Base-by-base conservation (phyloP, 2,888 invertebrate species). In the Tachina fera region DNA sequence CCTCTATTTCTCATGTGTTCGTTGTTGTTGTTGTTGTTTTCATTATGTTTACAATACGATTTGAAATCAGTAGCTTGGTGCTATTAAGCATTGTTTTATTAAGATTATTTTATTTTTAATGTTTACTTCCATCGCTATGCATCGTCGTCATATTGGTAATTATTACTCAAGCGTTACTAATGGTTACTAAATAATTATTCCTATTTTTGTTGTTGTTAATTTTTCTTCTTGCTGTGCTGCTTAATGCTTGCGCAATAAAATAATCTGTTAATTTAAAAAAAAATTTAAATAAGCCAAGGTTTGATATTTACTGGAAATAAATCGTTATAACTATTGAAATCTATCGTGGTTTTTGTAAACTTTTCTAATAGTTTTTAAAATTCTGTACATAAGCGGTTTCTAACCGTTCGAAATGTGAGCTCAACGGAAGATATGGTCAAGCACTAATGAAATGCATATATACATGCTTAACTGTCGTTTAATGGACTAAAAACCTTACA, bases 91-190 rank as follows among this genome's bases (percentile, higher is more conserved):
- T 14, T 60, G 14, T n/a, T 0, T 31, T 31, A 31, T 6, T 31
- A 6, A 31, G 31, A 31, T 31, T 31, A 31, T 39, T 39, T 60
- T n/a, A n/a, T 49, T 49, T 49, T 1, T 9, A 56, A 13, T 56
- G n/a, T 9, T n/a, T 39, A 60, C 9, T 39, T 60, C 5, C 3
- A 39, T 22, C 14, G n/a, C 10, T 14, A 5, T 43, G 11, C 3
- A n/a, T 22, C 14, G 1, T 10, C 39, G 19, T 61, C 61, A 16
- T 31, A 39, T 16, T 10, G 43, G 6, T 61, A 61, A 61, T 11
- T 43, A 61, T 16, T 61, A 61, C 16, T 61, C 16, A 61, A 43
- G 16, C 43, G n/a, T 43, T 61, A 61, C 61, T 61, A 61, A 61
- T 41, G 41, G 16, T 43, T 61, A 16, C 41, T 43, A 43, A 61